Base-by-base conservation (phyloP, 2,888 invertebrate genomes). In the Eucera pruinosa region DNA sequence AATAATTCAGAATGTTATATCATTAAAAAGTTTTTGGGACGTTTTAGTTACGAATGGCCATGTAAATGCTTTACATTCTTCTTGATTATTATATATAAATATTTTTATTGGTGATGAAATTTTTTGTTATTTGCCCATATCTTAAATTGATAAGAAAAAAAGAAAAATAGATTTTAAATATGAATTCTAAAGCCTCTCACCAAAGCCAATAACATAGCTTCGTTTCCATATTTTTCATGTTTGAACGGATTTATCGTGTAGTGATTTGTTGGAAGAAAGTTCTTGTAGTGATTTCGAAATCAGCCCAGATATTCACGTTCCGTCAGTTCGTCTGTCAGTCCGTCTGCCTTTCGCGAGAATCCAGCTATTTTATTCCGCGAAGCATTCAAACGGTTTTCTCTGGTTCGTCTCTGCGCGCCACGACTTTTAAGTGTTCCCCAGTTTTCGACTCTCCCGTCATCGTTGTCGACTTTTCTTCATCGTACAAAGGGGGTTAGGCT, bases 341-440 rank as follows among this genome's bases (percentile, higher is more conserved):
- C 64, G 79, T 78, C 78, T 78, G 66, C 54, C 76, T 85, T 86
- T 85, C 78, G 75, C 75, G 78, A 61, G 82, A 77, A 84, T 81
- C 80, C 80, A 67, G 78, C 74, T 79, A 60, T 82, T 86, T 88
- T 85, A 87, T 88, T 88, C 86, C 75, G 68, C 80, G 73, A 83
- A 66, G 83, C 79, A 58, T 81, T 48, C 83, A 83, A 82, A 80
- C 76, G 81, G 80, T 77, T 88, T 88, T 86, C 84, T 81, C 82
- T 74, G 77, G 62, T 77, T 78, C 64, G 69, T 27, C 52, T 36
- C 43, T 83, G 86, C 85, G 88, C 87, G 88, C 43, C 48, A 18
- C 71, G 89, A 89, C 88, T 89, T 79, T 87, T 88, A 89, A 89
- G 84, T 86, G 80, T 81, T 85, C 82, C 88, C 89, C 87, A 90